phyloP scores from a whole-genome alignment of 2,888 invertebrate species.

The Eubasilissa splendida region DNA sequence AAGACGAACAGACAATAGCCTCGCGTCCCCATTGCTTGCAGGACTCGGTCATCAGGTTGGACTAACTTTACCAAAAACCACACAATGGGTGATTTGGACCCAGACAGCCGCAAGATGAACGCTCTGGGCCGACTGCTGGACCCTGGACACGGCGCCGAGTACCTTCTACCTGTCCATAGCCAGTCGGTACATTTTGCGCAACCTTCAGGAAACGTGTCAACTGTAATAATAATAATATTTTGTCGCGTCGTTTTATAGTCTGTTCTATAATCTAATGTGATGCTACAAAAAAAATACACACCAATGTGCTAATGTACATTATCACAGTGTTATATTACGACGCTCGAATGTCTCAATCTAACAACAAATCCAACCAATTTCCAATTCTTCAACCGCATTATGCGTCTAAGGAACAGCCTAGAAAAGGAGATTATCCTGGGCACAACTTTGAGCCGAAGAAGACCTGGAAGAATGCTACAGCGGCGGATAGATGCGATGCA shows the following conservation, averaged over 20 bases:
- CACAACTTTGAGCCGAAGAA: too few relatives aligned
- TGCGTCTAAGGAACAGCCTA: too few relatives aligned
- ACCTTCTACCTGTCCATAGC: not conserved
- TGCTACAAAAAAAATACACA: too few relatives aligned
- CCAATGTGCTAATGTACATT: too few relatives aligned
- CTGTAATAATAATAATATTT: constrained; percentile 9
- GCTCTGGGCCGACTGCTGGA: not conserved
- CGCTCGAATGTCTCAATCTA: too few relatives aligned
- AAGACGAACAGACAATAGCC: constrained; percentile 6
- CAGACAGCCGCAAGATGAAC: not conserved
- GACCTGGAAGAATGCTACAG: too few relatives aligned
- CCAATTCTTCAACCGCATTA: too few relatives aligned
- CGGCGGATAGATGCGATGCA: too few relatives aligned
- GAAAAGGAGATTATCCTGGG: too few relatives aligned
- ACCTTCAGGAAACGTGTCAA: not conserved
- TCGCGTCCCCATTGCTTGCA: constrained; percentile 1
- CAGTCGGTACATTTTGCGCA: not conserved
- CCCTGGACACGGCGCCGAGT: not conserved
- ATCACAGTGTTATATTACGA: too few relatives aligned
- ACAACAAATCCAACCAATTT: too few relatives aligned
- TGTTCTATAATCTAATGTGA: too few relatives aligned
- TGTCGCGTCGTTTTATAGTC: not conserved
- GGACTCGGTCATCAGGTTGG: not conserved
- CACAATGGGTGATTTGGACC: constrained; percentile 28
- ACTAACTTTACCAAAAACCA: constrained; percentile 12